A percentile compares a stretch with the other conserved stretches of the same genome.
phyloP scores from a whole-genome alignment of 2,113 vertebrate species.

The Laticauda colubrina region DNA sequence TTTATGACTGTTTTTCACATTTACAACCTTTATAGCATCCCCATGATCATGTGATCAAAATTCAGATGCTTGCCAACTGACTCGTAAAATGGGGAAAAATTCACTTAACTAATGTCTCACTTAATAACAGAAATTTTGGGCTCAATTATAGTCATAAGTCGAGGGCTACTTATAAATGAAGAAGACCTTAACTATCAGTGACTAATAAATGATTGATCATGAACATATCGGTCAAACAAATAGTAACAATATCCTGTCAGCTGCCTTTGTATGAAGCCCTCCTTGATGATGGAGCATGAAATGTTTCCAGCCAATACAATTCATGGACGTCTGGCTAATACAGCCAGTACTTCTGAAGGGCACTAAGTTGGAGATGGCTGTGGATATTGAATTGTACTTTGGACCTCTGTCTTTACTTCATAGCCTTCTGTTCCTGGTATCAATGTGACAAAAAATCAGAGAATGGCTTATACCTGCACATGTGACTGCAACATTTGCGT shows the following conservation, averaged over 20 bases:
- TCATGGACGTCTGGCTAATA: neutral
- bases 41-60: no score
- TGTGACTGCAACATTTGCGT: neutral
- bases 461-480: constrained; percentile 1
- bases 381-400: neutral
- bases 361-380: neutral
- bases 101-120: no score
- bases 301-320: neutral
- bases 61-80: no score
- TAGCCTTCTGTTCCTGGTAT: neutral
- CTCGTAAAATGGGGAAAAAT: no score
- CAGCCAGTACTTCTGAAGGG: neutral
- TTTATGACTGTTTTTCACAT: no score
- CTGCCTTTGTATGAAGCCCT: neutral
- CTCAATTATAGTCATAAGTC: no score
- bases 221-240: neutral
- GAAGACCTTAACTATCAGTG: neutral
- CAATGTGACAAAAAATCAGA: neutral
- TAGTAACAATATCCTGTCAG: neutral
- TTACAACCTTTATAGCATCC: no score
- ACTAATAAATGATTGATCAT: neutral
- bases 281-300: neutral
- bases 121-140: no score
- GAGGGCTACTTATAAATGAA: neutral
- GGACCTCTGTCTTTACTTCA: neutral